Conservation (phyloP, 2,888 invertebrate species). For the Stenurella melanura region DNA sequence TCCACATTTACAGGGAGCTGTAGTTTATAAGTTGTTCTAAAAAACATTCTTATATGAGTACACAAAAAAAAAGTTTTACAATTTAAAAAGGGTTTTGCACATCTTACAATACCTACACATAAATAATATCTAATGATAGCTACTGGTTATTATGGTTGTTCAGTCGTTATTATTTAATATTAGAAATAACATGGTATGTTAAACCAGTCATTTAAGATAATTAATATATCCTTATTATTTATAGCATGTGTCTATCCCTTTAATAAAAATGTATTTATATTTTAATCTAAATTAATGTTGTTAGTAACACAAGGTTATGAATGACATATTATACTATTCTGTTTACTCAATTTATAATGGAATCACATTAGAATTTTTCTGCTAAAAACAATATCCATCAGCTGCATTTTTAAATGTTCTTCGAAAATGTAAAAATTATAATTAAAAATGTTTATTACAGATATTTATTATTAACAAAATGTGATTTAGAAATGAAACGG, state of each 20-base stretch:
- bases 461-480: too few relatives aligned
- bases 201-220: conserved; percentile 12
- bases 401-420: too few relatives aligned
- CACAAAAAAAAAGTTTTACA: neutral
- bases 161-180: neutral
- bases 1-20: neutral
- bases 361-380: too few relatives aligned
- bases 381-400: too few relatives aligned
- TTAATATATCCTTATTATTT: conserved; percentile 34
- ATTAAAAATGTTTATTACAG: too few relatives aligned
- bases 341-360: neutral
- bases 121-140: neutral
- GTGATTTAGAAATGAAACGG: too few relatives aligned
- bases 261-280: conserved; percentile 16
- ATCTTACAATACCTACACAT: neutral
- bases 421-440: too few relatives aligned
- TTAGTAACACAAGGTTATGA: conserved; percentile 6
- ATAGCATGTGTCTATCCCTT: neutral
- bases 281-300: conserved; percentile 8
- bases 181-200: neutral
- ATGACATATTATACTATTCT: neutral
- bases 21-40: neutral
- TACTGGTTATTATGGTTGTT: neutral
- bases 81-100: neutral
- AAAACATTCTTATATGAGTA: too few relatives aligned